These are phyloP conservation scores for Dasyornis broadbenti DNA, from an alignment of 2,113 vertebrate species.

Conservation along the genomic window DNA sequence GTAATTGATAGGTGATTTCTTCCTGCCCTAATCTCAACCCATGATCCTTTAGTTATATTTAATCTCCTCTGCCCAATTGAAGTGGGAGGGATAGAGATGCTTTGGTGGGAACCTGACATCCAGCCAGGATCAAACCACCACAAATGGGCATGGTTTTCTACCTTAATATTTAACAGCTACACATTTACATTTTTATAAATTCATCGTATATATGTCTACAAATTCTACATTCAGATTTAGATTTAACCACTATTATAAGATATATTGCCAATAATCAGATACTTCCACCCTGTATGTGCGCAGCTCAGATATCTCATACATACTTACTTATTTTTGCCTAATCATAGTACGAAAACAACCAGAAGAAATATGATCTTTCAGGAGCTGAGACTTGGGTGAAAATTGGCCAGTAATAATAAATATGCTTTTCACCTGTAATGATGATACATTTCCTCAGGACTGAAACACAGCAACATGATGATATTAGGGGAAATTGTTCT, in stretches of 20 bases:
- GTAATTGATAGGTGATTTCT: not conserved
- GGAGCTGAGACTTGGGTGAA: not conserved
- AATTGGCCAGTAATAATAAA: not conserved
- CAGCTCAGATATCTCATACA: accelerated
- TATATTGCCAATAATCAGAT: not conserved
- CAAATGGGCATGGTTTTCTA: not conserved
- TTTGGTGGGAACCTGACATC: not conserved
- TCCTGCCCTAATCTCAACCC: not conserved
- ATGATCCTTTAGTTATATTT: not conserved
- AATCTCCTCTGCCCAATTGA: not conserved
- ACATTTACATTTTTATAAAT: not conserved
- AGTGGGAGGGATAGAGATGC: not conserved
- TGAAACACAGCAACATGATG: not conserved
- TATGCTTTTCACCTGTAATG: not conserved
- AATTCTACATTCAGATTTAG: not conserved
- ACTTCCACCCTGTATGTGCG: not conserved
- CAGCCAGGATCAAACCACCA: not conserved
- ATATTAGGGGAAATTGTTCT: not conserved
- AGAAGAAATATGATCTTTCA: not conserved
- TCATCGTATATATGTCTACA: not conserved
- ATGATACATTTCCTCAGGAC: not conserved
- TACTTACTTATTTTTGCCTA: not conserved
- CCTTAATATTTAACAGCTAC: not conserved
- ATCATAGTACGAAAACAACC: not conserved
- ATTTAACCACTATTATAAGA: not conserved